Percentiles rank a stretch among this genome's conserved stretches.
These are phyloP conservation scores for Amphilophus citrinellus DNA, from an alignment of 2,113 vertebrate species.

Conservation along the genomic window DNA sequence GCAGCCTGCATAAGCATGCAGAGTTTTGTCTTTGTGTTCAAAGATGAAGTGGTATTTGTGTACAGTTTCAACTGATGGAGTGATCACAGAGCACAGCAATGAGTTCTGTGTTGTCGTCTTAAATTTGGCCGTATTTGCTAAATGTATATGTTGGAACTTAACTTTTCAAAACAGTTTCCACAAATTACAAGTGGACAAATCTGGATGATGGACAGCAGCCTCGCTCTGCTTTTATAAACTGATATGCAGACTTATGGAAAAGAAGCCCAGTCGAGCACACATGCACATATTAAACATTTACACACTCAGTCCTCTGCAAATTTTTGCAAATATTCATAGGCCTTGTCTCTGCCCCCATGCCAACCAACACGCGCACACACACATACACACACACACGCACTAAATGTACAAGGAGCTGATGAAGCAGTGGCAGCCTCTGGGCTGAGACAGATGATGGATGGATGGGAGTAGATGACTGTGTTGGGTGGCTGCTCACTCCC, in stretches of 20 bases:
- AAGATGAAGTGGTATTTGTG: background rate
- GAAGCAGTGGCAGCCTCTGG: conserved; percentile 65
- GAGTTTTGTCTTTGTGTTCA: background rate
- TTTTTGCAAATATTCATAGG: conserved; percentile 48
- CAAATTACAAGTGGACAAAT: background rate
- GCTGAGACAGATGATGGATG: conserved; percentile 70
- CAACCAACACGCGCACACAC: background rate
- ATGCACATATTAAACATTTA: conserved; percentile 7
- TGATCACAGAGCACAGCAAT: background rate
- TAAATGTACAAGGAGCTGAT: conserved; percentile 42
- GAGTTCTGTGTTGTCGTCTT: background rate
- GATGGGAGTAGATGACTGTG: conserved; percentile 69
- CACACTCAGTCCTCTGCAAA: conserved; percentile 22
- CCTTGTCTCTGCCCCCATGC: background rate
- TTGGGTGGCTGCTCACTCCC: conserved; percentile 72
- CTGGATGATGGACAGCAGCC: background rate
- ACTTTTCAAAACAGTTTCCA: background rate
- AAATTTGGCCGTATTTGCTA: background rate
- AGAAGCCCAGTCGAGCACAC: background rate
- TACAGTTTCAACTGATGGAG: background rate
- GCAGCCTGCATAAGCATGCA: background rate
- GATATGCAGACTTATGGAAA: background rate
- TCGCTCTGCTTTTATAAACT: conserved; percentile 2
- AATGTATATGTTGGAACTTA: background rate
- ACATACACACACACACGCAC: background rate